These are phyloP conservation scores for Eira barbara DNA, from an alignment of 2,113 vertebrate genomes.

Conservation along the genomic window DNA sequence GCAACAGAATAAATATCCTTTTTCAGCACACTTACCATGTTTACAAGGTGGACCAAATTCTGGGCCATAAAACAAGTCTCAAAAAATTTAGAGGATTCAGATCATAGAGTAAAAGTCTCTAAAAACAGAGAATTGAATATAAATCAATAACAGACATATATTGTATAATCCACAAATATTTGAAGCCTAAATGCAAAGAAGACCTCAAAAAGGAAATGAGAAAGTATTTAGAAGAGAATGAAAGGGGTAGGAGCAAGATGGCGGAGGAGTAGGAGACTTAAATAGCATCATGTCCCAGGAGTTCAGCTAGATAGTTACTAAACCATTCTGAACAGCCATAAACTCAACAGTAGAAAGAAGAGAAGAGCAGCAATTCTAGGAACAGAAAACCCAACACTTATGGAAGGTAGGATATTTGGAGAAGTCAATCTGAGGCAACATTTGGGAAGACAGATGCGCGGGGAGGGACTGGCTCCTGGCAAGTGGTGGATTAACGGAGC, in stretches of 20 bases:
- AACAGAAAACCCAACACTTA: no score
- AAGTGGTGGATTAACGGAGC: no score
- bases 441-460: no score
- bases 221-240: not conserved
- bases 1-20: not conserved
- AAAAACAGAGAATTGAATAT: not conserved
- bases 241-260: not conserved
- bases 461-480: no score
- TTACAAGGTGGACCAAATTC: not conserved
- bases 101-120: not conserved
- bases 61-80: not conserved
- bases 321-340: no score
- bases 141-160: not conserved
- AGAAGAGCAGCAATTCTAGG: no score
- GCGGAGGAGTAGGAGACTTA: no score
- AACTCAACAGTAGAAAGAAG: no score
- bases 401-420: no score
- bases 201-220: not conserved
- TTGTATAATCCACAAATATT: not conserved
- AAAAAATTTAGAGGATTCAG: not conserved
- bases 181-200: not conserved
- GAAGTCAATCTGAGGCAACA: no score
- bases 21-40: not conserved
- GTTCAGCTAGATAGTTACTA: no score
- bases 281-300: no score